phyloP scores from a whole-genome alignment of 2,113 vertebrate genomes.

The Hippocampus mohnikei region DNA sequence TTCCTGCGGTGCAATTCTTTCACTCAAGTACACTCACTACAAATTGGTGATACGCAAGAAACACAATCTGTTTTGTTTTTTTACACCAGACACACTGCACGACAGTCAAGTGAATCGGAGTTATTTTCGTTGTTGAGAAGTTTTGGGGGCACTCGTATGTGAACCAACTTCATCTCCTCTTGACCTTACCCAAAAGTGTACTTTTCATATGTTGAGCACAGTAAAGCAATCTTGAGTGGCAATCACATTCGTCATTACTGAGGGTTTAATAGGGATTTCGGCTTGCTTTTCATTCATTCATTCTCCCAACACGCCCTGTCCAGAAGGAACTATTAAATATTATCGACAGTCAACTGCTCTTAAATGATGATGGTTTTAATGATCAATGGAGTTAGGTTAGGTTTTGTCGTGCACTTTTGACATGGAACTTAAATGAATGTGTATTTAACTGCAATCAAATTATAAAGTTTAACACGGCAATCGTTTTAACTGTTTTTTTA shows the following conservation, averaged over 20 bases:
- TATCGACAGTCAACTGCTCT: too few relatives aligned
- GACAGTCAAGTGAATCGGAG: background rate
- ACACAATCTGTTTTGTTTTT: slow-evolving; percentile 40
- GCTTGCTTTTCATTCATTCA: too few relatives aligned
- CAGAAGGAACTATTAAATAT: too few relatives aligned
- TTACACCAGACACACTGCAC: background rate
- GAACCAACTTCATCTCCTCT: background rate
- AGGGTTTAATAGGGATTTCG: too few relatives aligned
- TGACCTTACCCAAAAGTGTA: background rate
- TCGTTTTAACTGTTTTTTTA: background rate
- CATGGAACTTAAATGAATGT: too few relatives aligned
- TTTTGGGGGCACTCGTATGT: background rate
- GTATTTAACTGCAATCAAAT: too few relatives aligned
- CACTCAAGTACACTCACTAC: slow-evolving; percentile 28
- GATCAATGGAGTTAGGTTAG: too few relatives aligned
- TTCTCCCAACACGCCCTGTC: too few relatives aligned
- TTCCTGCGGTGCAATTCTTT: slow-evolving; percentile 36
- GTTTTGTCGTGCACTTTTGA: too few relatives aligned
- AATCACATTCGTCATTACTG: background rate
- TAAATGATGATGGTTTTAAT: too few relatives aligned
- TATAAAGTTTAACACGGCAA: too few relatives aligned
- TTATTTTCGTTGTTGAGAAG: background rate
- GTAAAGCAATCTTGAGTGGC: background rate
- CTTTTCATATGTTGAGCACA: background rate
- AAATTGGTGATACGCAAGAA: slow-evolving; percentile 49